These are phyloP conservation scores for Salarias fasciatus DNA, from an alignment of 2,797 vertebrate genomes.

Conservation along the genomic window DNA sequence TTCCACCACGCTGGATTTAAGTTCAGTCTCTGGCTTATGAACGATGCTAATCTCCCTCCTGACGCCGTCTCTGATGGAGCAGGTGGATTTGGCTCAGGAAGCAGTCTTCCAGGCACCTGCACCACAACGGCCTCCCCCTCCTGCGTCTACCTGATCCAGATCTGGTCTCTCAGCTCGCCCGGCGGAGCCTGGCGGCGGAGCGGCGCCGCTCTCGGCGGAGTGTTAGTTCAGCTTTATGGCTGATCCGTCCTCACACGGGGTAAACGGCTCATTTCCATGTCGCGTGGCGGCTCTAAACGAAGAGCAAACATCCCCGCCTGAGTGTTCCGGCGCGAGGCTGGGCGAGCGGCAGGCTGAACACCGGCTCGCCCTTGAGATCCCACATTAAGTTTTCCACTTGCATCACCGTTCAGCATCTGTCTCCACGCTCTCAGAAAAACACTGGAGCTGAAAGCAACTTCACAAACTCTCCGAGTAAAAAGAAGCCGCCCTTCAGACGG, in stretches of 20 bases:
- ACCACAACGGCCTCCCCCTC: too few species aligned
- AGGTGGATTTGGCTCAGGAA: too few species aligned
- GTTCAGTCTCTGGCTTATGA: too few species aligned
- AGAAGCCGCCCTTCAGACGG: not conserved
- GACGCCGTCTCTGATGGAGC: too few species aligned
- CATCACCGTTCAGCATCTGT: constrained; percentile 34
- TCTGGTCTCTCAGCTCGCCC: not conserved
- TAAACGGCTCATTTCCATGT: not conserved
- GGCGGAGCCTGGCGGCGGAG: too few species aligned
- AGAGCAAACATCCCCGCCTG: not conserved
- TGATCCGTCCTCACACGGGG: not conserved
- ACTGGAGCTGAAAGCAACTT: constrained; percentile 1
- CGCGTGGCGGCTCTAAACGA: not conserved
- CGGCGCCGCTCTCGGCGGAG: not conserved
- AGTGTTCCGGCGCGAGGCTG: not conserved
- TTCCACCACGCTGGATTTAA: too few species aligned
- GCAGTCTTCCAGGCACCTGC: too few species aligned
- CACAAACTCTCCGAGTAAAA: constrained; percentile 15
- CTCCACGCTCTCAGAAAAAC: constrained; percentile 22
- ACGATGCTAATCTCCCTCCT: too few species aligned
- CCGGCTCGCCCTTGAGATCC: constrained; percentile 11
- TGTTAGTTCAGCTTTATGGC: not conserved
- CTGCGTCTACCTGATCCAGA: too few species aligned
- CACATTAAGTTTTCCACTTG: constrained; percentile 8
- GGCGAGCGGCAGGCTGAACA: not conserved